These are phyloP conservation scores for Pimpla rufipes DNA, from an alignment of 2,888 invertebrate species.

Conservation along the genomic window DNA sequence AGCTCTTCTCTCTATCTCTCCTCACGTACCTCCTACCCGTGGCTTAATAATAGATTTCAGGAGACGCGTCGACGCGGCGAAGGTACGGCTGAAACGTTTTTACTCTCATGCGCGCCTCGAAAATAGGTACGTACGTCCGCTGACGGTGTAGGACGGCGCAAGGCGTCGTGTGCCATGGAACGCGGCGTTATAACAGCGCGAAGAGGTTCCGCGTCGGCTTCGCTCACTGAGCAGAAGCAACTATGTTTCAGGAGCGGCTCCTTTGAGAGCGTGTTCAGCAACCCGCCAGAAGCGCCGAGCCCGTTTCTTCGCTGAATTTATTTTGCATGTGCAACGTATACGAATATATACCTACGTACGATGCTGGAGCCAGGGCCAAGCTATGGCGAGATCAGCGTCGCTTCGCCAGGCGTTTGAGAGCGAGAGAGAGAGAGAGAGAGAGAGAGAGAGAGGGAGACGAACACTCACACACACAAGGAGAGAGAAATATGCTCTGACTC, in stretches of 20 bases:
- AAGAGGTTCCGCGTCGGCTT: slow-evolving; percentile 37
- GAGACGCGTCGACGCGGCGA: slow-evolving; percentile 68
- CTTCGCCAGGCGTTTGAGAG: slow-evolving; percentile 47
- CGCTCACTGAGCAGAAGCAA: slow-evolving; percentile 57
- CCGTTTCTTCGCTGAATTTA: slow-evolving; percentile 72
- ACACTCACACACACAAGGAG: neutral
- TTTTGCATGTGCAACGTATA: slow-evolving; percentile 73
- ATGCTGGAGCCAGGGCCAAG: slow-evolving; percentile 25
- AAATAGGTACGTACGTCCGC: slow-evolving; percentile 52
- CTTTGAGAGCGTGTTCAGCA: slow-evolving; percentile 63
- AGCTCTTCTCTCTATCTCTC: slow-evolving; percentile 62
- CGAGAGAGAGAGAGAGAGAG: slow-evolving; percentile 20
- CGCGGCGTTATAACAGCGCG: slow-evolving; percentile 10
- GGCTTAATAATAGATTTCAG: slow-evolving; percentile 78
- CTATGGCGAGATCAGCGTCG: slow-evolving; percentile 60
- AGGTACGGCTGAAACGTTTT: slow-evolving; percentile 63
- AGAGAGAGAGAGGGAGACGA: neutral
- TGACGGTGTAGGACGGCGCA: slow-evolving; percentile 38
- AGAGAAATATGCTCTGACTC: slow-evolving; percentile 11
- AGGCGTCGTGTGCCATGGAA: slow-evolving; percentile 8
- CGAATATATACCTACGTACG: slow-evolving; percentile 35
- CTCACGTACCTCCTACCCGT: slow-evolving; percentile 63
- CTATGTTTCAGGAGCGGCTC: slow-evolving; percentile 30
- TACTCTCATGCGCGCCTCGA: slow-evolving; percentile 37
- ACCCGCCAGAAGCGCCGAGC: slow-evolving; percentile 60